Conservation (phyloP, 1,140 invertebrate genomes). For the Lasioglossum baleicum region DNA sequence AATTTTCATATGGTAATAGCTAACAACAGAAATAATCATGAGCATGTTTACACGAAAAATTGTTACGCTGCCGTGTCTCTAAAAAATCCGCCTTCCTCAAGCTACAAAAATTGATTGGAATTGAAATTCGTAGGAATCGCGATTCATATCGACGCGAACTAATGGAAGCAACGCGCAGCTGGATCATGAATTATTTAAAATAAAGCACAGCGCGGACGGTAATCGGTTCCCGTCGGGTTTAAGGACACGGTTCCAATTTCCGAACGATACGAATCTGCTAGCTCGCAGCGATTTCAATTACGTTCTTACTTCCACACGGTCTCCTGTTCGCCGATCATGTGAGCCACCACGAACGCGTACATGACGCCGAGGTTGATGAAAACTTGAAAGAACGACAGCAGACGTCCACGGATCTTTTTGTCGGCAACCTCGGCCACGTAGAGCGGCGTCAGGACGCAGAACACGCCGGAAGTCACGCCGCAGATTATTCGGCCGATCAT, state of each 20-base stretch:
- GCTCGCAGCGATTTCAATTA: not conserved
- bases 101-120: no score
- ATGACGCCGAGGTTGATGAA: constrained; percentile 88
- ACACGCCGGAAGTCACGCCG: constrained; percentile 85
- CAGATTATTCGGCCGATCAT: constrained; percentile 86
- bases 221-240: not conserved
- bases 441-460: constrained; percentile 86
- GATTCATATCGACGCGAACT: no score
- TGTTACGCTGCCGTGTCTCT: no score
- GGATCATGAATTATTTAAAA: not conserved
- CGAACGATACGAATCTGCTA: not conserved
- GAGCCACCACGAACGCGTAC: constrained; percentile 84
- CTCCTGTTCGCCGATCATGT: constrained; percentile 81
- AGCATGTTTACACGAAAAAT: no score
- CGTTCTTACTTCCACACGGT: constrained; percentile 71
- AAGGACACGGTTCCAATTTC: not conserved
- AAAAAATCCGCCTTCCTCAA: no score
- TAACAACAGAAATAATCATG: no score
- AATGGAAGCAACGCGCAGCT: no score
- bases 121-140: no score
- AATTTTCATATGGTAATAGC: no score
- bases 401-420: constrained; percentile 85
- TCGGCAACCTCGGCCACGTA: constrained; percentile 91
- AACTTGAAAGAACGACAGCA: constrained; percentile 88
- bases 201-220: not conserved